These are phyloP conservation scores for Burhinus oedicnemus DNA, from an alignment of 2,113 vertebrate species.

Conservation along the genomic window DNA sequence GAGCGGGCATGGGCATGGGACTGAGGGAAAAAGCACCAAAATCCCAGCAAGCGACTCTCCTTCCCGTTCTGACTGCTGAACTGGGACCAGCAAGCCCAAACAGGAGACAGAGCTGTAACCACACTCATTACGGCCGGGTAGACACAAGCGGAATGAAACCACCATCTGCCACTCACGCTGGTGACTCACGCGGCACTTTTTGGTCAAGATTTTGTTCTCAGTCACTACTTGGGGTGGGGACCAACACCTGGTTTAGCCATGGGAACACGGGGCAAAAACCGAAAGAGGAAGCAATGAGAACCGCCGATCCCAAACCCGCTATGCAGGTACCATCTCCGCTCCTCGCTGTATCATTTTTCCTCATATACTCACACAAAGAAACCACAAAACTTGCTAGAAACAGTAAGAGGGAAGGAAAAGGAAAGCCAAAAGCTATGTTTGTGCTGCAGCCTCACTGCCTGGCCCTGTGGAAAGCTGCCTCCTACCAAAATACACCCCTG, in stretches of 20 bases:
- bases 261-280: neutral
- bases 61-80: neutral
- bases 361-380: neutral
- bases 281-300: neutral
- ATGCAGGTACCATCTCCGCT: accelerated
- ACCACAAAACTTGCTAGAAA: neutral
- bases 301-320: accelerated
- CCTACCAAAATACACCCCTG: neutral
- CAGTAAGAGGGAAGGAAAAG: neutral
- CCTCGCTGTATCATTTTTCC: neutral
- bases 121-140: accelerated
- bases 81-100: neutral
- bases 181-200: neutral
- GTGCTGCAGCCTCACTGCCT: neutral
- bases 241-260: neutral
- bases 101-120: neutral
- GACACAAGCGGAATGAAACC: neutral
- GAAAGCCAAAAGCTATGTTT: neutral
- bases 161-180: neutral
- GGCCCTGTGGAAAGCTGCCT: neutral
- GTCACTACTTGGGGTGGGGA: neutral
- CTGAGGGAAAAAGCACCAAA: neutral
- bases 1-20: accelerated
- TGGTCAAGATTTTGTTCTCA: neutral
- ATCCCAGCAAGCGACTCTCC: neutral